A percentile compares a stretch with the other conserved stretches of the same genome.
These are phyloP conservation scores for Dendrocincla fuliginosa DNA, from an alignment of 2,797 vertebrate genomes.

Conservation along the genomic window DNA sequence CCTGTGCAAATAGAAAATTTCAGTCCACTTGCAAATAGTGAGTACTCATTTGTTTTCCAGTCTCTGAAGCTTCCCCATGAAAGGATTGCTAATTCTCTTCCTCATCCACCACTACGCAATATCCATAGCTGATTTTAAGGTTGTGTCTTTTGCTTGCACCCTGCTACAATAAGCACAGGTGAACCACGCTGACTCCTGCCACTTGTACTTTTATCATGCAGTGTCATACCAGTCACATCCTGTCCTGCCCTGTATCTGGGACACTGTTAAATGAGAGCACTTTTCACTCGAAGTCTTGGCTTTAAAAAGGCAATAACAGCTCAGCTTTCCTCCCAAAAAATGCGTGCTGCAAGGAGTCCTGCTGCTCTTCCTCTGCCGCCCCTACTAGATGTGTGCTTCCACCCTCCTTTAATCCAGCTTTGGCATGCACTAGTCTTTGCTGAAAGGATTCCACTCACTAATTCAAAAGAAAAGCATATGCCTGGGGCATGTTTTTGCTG, in stretches of 20 bases:
- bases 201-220: neutral
- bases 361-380: neutral
- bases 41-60: conserved; percentile 32
- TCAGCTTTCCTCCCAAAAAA: neutral
- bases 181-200: neutral
- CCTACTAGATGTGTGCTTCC: neutral
- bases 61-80: neutral
- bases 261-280: neutral
- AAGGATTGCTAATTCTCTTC: neutral
- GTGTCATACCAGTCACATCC: neutral
- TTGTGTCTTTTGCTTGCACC: neutral
- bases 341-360: neutral
- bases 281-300: neutral
- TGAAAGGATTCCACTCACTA: neutral
- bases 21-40: conserved; percentile 62
- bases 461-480: neutral
- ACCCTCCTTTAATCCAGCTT: neutral
- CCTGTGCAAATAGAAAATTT: conserved; percentile 1
- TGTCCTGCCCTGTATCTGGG: neutral
- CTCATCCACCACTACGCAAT: neutral
- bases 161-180: neutral
- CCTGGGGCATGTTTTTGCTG: neutral
- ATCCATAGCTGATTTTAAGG: neutral
- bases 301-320: neutral
- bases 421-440: neutral